Conservation (phyloP, 2,888 invertebrate species). For the Chrysodeixis includens region DNA sequence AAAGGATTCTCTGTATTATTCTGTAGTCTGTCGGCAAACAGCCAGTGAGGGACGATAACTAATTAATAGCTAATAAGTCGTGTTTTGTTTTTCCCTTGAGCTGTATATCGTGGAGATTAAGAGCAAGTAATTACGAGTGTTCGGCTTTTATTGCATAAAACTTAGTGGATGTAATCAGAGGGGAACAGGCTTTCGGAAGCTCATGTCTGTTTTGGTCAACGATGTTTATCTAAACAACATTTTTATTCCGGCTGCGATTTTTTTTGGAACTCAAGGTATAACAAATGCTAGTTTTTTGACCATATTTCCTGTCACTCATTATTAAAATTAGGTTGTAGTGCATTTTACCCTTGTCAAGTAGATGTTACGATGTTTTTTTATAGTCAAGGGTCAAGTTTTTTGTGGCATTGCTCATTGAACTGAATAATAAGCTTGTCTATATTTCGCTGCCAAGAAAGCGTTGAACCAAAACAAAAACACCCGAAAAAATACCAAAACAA, state of each 20-base stretch:
- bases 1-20: conserved; percentile 24
- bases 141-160: neutral
- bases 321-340: too few species aligned
- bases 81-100: neutral
- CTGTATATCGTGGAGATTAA: neutral
- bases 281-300: too few species aligned
- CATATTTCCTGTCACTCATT: too few species aligned
- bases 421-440: conserved; percentile 31
- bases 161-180: neutral
- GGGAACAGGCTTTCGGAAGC: neutral
- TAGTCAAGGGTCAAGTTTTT: too few species aligned
- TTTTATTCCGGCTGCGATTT: too few species aligned
- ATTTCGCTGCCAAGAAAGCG: conserved; percentile 13
- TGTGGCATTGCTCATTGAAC: conserved; percentile 13
- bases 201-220: neutral
- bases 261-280: too few species aligned
- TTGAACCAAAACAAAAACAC: conserved; percentile 12
- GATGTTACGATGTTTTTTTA: too few species aligned
- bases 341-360: too few species aligned
- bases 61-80: conserved; percentile 2
- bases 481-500: neutral
- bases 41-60: neutral
- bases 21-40: neutral
- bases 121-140: neutral
- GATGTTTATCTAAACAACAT: neutral